Conservation (phyloP, 2,888 invertebrate species). For the Trachelus troglodyta region DNA sequence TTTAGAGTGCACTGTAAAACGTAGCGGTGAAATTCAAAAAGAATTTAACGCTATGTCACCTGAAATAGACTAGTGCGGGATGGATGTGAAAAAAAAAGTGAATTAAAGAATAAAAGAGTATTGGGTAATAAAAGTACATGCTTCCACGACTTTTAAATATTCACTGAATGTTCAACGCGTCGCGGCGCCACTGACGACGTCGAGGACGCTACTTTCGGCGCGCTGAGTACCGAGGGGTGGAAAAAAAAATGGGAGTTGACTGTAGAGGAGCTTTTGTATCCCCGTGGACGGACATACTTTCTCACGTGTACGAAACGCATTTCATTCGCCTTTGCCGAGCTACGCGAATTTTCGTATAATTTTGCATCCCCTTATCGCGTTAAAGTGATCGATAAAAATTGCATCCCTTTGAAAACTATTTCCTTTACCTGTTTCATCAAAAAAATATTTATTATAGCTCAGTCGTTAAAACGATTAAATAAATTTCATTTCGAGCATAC, state of each 20-base stretch:
- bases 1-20: neutral
- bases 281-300: conserved; percentile 18
- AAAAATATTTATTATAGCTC: neutral
- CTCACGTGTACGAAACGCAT: neutral
- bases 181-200: neutral
- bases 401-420: neutral
- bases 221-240: neutral
- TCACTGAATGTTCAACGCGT: conserved; percentile 7
- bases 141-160: conserved; percentile 3
- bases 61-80: neutral
- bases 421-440: neutral
- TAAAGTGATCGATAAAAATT: neutral
- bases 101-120: neutral
- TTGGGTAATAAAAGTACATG: neutral
- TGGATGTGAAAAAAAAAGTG: neutral
- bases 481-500: neutral
- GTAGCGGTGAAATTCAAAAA: neutral
- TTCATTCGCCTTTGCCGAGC: neutral
- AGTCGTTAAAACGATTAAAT: neutral
- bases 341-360: conserved; percentile 9
- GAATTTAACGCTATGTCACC: neutral
- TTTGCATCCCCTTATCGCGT: neutral
- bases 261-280: conserved; percentile 20
- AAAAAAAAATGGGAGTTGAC: neutral
- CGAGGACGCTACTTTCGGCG: conserved; percentile 1